Evolutionary conservation across 2,797 vertebrate genomes (phyloP).

Genomic region (Dicrostonyx torquatus): DNA sequence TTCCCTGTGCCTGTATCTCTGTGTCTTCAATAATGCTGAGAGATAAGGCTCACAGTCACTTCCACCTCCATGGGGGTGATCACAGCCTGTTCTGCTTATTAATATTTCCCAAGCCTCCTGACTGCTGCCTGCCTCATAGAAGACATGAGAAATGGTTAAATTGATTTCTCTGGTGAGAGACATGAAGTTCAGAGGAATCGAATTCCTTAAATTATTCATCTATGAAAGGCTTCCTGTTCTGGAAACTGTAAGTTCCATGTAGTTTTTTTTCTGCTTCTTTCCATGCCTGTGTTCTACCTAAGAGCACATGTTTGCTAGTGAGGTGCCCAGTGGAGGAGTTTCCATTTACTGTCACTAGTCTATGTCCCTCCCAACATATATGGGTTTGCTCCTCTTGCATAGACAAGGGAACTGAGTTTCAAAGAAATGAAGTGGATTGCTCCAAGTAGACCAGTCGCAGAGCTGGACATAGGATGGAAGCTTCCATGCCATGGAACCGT

Average conservation of each 20-base stretch:
- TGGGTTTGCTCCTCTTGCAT: not conserved
- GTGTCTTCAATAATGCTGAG: not conserved
- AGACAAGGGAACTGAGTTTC: not conserved
- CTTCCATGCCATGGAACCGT: not conserved
- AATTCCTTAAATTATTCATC: not conserved
- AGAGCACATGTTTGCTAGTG: not conserved
- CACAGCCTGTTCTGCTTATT: not conserved
- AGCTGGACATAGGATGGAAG: not conserved
- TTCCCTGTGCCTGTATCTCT: not conserved
- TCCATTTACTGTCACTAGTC: not conserved
- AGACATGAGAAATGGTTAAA: not conserved
- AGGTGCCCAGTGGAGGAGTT: not conserved
- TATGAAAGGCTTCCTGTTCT: slow-evolving; percentile 20
- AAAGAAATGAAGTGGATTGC: not conserved
- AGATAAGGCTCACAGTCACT: not conserved
- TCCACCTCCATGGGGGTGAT: not conserved
- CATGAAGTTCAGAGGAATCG: not conserved
- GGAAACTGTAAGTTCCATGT: not conserved
- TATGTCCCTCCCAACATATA: not conserved
- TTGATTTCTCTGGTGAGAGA: not conserved
- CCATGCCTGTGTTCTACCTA: not conserved
- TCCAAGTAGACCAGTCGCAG: not conserved
- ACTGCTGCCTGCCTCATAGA: not conserved
- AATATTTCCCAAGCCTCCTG: not conserved
- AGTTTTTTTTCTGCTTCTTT: not conserved